Conservation (phyloP, 2,797 vertebrate species). For the Cossypha caffra region DNA sequence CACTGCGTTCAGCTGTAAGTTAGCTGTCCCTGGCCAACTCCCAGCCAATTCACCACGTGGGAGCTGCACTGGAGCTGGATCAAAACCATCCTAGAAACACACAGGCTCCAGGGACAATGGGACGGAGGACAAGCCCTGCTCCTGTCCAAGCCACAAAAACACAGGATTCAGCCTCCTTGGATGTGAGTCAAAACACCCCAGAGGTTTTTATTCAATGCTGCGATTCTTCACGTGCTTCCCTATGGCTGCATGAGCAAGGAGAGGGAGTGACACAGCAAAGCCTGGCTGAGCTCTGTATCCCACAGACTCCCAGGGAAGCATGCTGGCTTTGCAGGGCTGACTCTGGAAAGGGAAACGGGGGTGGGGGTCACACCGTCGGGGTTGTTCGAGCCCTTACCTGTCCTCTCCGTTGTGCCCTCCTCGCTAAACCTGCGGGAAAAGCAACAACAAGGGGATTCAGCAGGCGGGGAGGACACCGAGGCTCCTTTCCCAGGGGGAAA, state of each 20-base stretch:
- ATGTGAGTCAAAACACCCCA: neutral
- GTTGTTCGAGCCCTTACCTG: neutral
- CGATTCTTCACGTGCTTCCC: neutral
- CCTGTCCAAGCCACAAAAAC: neutral
- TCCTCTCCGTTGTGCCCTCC: neutral
- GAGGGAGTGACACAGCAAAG: neutral
- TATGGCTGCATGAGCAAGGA: fast-evolving
- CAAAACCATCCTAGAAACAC: neutral
- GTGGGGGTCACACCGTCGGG: fast-evolving
- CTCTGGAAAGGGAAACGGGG: neutral
- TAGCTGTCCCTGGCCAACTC: neutral
- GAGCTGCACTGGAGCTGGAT: neutral
- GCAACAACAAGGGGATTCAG: neutral
- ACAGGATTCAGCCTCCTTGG: neutral
- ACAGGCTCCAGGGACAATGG: neutral
- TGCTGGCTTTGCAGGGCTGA: neutral
- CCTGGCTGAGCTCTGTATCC: neutral
- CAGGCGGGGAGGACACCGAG: neutral
- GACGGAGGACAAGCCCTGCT: fast-evolving
- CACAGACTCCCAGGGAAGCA: neutral
- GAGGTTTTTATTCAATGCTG: neutral
- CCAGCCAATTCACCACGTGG: neutral
- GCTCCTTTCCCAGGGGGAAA: neutral
- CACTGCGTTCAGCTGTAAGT: fast-evolving
- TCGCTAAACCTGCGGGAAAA: neutral